Percentiles rank a stretch among this genome's conserved stretches.
Conservation (phyloP, 2,888 invertebrate species). For the Dendrolimus houi region DNA sequence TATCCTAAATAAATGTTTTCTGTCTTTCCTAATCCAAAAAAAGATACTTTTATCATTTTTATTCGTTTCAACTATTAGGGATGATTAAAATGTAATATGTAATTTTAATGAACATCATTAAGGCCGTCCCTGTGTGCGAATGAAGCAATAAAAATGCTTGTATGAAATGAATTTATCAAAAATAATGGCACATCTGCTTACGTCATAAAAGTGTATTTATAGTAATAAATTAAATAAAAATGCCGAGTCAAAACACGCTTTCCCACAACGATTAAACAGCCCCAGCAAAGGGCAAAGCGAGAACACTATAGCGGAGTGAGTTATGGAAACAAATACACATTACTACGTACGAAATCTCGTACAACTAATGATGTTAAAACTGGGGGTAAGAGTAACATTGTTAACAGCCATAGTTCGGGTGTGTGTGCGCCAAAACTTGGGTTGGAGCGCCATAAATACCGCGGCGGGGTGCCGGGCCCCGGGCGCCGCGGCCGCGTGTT, state of each 20-base stretch:
- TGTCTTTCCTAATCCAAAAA: too few relatives aligned
- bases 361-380: constrained; percentile 71
- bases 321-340: constrained; percentile 72
- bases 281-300: constrained; percentile 48
- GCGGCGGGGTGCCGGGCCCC: constrained; percentile 48
- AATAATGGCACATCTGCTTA: constrained; percentile 24
- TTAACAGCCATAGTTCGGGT: constrained; percentile 68
- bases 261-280: constrained; percentile 67
- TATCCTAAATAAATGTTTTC: too few relatives aligned
- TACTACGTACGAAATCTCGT: constrained; percentile 66
- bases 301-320: constrained; percentile 50
- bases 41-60: constrained; percentile 16
- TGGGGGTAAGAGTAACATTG: constrained; percentile 69
- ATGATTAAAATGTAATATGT: constrained; percentile 31
- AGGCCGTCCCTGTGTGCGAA: not conserved
- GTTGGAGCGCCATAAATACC: constrained; percentile 65
- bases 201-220: constrained; percentile 40
- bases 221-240: constrained; percentile 40
- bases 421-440: constrained; percentile 69
- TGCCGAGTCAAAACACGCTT: constrained; percentile 48
- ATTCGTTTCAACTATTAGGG: constrained; percentile 28
- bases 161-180: constrained; percentile 3
- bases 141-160: constrained; percentile 2
- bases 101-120: constrained; percentile 23
- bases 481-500: constrained; percentile 17